Base-by-base conservation (phyloP, 2,113 vertebrate genomes). In the Rattus rattus region DNA sequence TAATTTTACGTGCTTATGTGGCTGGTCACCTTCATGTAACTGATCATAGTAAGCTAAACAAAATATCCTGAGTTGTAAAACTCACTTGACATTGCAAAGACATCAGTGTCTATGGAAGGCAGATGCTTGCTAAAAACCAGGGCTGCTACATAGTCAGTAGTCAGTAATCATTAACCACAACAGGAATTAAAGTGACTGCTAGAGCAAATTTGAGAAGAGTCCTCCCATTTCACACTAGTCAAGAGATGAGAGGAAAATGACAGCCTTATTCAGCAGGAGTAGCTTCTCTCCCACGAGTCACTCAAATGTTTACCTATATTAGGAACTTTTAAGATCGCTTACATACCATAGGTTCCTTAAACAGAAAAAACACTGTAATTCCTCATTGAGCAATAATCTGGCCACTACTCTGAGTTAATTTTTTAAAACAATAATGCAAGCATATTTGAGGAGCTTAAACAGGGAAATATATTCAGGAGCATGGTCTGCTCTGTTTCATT, bases 341-440 rank as follows among this genome's bases (percentile, higher is more conserved):
- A 1, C 97, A 98, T 98, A 89, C 97, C 98, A 97, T 92, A 98
- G 98, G 98, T 98, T 84, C 91, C 97, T 73, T 56, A 79, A 96
- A 88, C 96, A 98, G 91, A 92, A 94, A 98, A 98, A 98, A 98
- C 95, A 98, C 97, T 97, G 75, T 39, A 97, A 86, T 59, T 94
- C 92, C 70, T 97, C 96, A 97, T 83, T 96, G 96, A 98, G 92
- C 96, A 90, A 75, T 54, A 83, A 91, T 96, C 92, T 43, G 92
- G 69, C 49, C 69, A 72, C 47, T 79, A 54, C 9, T 39, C 52
- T 54, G 28, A 97, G 49, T 88, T 95, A 93, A 81, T 97, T 97
- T 97, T 70, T 97, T 97, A 94, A 96, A 98, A 92, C 98, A 98
- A 98, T 97, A 98, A 98, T 91, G 49, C 52, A 39, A 95, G 76